These are phyloP conservation scores for Thamnaconus septentrionalis DNA, from an alignment of 2,113 vertebrate species.

Conservation along the genomic window DNA sequence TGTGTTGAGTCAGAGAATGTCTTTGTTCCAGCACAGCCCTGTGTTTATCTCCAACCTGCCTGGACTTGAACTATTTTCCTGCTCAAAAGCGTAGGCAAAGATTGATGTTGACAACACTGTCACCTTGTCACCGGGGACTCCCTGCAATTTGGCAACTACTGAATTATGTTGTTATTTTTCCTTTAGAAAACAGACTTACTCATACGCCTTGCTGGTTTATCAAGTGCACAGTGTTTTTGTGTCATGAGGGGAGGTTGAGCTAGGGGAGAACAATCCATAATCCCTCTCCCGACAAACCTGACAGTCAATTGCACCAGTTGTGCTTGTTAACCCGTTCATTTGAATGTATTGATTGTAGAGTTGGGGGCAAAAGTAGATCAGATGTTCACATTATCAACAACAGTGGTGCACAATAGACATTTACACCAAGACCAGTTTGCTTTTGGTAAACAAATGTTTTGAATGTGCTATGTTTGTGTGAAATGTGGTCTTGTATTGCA, in stretches of 20 bases:
- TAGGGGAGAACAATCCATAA: slow-evolving; percentile 23
- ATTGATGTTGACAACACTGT: slow-evolving; percentile 14
- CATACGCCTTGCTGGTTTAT: background rate
- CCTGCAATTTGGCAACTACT: slow-evolving; percentile 7
- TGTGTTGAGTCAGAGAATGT: slow-evolving; percentile 20
- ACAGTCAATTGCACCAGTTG: slow-evolving; percentile 46
- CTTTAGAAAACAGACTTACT: slow-evolving; percentile 29
- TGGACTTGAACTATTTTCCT: slow-evolving; percentile 36
- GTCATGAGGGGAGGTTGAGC: background rate
- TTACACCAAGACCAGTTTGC: background rate
- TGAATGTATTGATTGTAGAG: slow-evolving; percentile 37
- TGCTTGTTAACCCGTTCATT: slow-evolving; percentile 39
- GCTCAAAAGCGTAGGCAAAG: slow-evolving; percentile 1
- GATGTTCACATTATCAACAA: slow-evolving; percentile 3
- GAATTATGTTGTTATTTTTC: slow-evolving; percentile 3
- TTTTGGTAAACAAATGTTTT: background rate
- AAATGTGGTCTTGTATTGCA: background rate
- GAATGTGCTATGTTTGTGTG: background rate
- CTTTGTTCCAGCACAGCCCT: slow-evolving; percentile 6
- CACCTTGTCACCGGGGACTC: slow-evolving; percentile 18
- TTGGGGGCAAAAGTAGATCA: slow-evolving; percentile 7
- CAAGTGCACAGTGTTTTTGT: background rate
- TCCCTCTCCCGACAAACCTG: slow-evolving; percentile 3
- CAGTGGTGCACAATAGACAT: slow-evolving; percentile 4
- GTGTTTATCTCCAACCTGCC: slow-evolving; percentile 43